Evolutionary conservation across 2,113 vertebrate genomes (phyloP).

Genomic region (Myxocyprinus asiaticus): DNA sequence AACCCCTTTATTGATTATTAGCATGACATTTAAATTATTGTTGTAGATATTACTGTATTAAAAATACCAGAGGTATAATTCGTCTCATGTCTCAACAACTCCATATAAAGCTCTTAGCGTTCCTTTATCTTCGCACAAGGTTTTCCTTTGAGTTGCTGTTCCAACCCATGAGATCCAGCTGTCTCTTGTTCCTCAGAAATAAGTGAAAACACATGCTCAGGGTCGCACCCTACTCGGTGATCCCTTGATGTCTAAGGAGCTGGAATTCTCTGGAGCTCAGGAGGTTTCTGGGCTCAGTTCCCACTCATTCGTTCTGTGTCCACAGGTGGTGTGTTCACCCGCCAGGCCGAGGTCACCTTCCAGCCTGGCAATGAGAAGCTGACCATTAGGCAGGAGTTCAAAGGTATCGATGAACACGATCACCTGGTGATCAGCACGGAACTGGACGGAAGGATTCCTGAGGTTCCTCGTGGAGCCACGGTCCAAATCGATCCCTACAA

Average conservation of each 20-base stretch:
- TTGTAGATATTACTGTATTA: too few relatives aligned
- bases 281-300: background rate
- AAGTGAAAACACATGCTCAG: constrained; percentile 34
- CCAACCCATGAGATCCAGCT: too few relatives aligned
- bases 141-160: too few relatives aligned
- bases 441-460: constrained; percentile 85
- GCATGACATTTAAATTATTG: background rate
- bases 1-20: background rate
- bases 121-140: background rate
- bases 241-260: constrained; percentile 3
- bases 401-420: constrained; percentile 89
- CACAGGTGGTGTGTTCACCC: constrained; percentile 85
- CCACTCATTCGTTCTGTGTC: constrained; percentile 29
- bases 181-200: too few relatives aligned
- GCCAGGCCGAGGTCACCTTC: constrained; percentile 87
- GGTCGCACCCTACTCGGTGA: background rate
- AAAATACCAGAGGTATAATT: background rate
- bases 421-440: constrained; percentile 88
- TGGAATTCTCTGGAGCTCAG: background rate
- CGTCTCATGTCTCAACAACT: background rate
- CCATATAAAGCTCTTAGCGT: background rate
- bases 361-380: constrained; percentile 82
- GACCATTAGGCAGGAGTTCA: constrained; percentile 83
- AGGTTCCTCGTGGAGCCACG: constrained; percentile 69
- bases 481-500: constrained; percentile 86